phyloP scores from a whole-genome alignment of 2,113 vertebrate genomes.

The Amazona vittata region DNA sequence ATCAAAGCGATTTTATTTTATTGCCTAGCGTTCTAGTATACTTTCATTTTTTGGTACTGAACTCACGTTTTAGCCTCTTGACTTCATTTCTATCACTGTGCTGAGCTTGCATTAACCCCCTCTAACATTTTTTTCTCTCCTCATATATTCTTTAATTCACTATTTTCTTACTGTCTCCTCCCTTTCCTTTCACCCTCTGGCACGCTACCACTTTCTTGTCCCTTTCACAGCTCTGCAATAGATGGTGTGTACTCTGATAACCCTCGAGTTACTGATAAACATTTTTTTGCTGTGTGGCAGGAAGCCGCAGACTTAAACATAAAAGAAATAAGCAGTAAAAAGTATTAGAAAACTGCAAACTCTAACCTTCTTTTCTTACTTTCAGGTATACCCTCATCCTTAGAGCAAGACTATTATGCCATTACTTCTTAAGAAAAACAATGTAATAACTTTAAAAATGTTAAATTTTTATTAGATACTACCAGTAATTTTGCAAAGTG shows the following conservation, averaged over 20 bases:
- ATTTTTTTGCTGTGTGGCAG: not conserved
- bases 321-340: slow-evolving; percentile 31
- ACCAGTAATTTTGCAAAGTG: not conserved
- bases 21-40: not conserved
- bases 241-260: not conserved
- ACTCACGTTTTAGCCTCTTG: not conserved
- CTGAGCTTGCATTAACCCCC: not conserved
- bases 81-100: not conserved
- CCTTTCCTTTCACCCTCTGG: not conserved
- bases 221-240: not conserved
- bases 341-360: not conserved
- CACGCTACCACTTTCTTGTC: not conserved
- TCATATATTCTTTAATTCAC: not conserved
- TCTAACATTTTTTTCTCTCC: not conserved
- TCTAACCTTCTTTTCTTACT: not conserved
- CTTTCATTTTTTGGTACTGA: not conserved
- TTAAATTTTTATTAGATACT: not conserved
- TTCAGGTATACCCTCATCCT: not conserved
- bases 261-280: not conserved
- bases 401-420: not conserved
- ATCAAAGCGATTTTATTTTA: not conserved
- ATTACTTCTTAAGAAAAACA: not conserved
- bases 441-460: not conserved
- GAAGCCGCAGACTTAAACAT: slow-evolving; percentile 5
- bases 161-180: not conserved